Evolutionary conservation across 2,797 vertebrate species (phyloP), one percentile per base, ranked within the genome.

Genomic region (Coilia nasus): DNA sequence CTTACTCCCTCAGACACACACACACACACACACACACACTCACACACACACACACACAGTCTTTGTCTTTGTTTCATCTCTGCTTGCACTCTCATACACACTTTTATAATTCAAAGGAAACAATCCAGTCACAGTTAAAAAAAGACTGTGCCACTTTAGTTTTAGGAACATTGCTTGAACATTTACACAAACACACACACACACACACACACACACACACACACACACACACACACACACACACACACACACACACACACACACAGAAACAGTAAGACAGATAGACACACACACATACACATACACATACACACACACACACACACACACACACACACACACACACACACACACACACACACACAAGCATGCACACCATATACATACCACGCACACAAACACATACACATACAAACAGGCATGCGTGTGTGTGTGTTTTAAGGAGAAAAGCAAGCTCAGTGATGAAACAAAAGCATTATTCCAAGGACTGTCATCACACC

Each of bases 221-320:
- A 31, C 25, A 71, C 64, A 71, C 64, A 31, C 64, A 75, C 67
- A 75, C 31, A 75, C 31, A 75, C 67, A 75, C 62, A 67, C 62
- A 28, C 62, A 12, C 23, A 41, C 31, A 41, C 67, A 75, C 31
- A 47, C 46, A 75, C 59, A 62, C 59, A 62, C 59, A 62, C 64
- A 35, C 60, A 64, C 60, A 25, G 21, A n/a, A n/a, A n/a, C n/a
- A n/a, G n/a, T n/a, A n/a, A n/a, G n/a, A n/a, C n/a, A n/a, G n/a
- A n/a, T n/a, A n/a, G n/a, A n/a, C n/a, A n/a, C n/a, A n/a, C n/a
- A n/a, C n/a, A n/a, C n/a, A n/a, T n/a, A n/a, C n/a, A n/a, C n/a
- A n/a, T n/a, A n/a, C n/a, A n/a, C n/a, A n/a, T n/a, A n/a, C n/a
- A n/a, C n/a, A n/a, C n/a, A n/a, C n/a, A n/a, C n/a, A n/a, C n/a